Percentiles rank a stretch among this genome's conserved stretches.
Evolutionary conservation across 2,888 invertebrate species (phyloP).

Genomic region (Fabriciana adippe): DNA sequence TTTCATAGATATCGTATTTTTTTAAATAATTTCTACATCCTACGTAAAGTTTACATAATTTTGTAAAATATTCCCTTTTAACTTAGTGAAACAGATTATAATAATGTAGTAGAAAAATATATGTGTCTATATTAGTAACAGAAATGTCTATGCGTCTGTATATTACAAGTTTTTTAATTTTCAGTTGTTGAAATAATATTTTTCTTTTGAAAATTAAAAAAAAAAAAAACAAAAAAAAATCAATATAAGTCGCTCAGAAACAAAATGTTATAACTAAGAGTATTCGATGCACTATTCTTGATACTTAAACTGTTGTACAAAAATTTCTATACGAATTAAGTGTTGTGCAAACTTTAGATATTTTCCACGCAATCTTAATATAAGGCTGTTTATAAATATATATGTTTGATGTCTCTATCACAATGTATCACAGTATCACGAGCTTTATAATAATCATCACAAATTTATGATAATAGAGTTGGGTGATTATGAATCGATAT

Average conservation of each 20-base stretch:
- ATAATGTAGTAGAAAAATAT: conserved; percentile 4
- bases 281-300: conserved; percentile 63
- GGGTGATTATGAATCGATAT: conserved; percentile 1
- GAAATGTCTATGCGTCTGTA: background rate
- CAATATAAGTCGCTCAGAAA: background rate
- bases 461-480: conserved; percentile 5
- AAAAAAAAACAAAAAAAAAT: background rate
- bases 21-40: conserved; percentile 19
- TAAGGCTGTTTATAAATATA: conserved; percentile 19
- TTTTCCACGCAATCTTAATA: conserved; percentile 22
- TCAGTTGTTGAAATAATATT: background rate
- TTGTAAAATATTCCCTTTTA: background rate
- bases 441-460: conserved; percentile 20
- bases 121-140: conserved; percentile 7
- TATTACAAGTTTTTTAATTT: conserved; percentile 1
- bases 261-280: conserved; percentile 15
- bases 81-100: background rate
- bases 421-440: conserved; percentile 9
- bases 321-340: conserved; percentile 57
- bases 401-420: conserved; percentile 9
- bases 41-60: background rate
- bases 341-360: conserved; percentile 41
- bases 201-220: too few species aligned
- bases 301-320: conserved; percentile 75
- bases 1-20: conserved; percentile 13